A percentile compares a stretch with the other conserved stretches of the same genome.
These are phyloP conservation scores for Polia nebulosa DNA, from an alignment of 2,888 invertebrate species.

Conservation along the genomic window DNA sequence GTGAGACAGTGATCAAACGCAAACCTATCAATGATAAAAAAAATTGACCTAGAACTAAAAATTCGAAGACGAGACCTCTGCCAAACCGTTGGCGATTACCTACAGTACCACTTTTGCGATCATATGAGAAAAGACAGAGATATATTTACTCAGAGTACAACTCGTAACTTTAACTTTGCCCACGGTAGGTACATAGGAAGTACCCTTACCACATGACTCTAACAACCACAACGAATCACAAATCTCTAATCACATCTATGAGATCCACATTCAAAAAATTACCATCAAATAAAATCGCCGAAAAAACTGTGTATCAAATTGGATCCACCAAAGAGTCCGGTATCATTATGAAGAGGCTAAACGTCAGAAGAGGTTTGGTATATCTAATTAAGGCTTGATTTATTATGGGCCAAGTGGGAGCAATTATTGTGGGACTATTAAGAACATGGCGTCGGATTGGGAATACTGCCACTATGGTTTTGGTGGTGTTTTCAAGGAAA, in stretches of 20 bases:
- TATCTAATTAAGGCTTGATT: slow-evolving; percentile 82
- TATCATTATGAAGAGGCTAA: slow-evolving; percentile 67
- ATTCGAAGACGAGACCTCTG: too few relatives aligned
- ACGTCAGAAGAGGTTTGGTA: slow-evolving; percentile 71
- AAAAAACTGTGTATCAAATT: slow-evolving; percentile 66
- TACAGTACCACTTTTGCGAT: too few relatives aligned
- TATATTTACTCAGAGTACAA: too few relatives aligned
- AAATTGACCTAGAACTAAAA: too few relatives aligned
- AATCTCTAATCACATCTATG: slow-evolving; percentile 54
- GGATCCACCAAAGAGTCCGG: slow-evolving; percentile 63
- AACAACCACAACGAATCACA: slow-evolving; percentile 55
- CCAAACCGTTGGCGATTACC: too few relatives aligned
- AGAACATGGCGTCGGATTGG: slow-evolving; percentile 69
- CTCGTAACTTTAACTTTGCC: not conserved
- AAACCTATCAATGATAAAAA: too few relatives aligned
- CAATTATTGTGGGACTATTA: slow-evolving; percentile 77
- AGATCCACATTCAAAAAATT: slow-evolving; percentile 42
- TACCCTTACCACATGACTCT: slow-evolving; percentile 5
- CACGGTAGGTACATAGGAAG: slow-evolving; percentile 14
- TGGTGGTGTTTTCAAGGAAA: slow-evolving; percentile 44
- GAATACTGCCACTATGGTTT: slow-evolving; percentile 40
- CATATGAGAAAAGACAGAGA: too few relatives aligned
- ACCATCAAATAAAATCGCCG: slow-evolving; percentile 61
- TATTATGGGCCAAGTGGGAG: slow-evolving; percentile 78
- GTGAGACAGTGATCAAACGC: too few relatives aligned